Evolutionary conservation across 2,113 vertebrate genomes (phyloP).

Genomic region (Crypturellus undulatus): DNA sequence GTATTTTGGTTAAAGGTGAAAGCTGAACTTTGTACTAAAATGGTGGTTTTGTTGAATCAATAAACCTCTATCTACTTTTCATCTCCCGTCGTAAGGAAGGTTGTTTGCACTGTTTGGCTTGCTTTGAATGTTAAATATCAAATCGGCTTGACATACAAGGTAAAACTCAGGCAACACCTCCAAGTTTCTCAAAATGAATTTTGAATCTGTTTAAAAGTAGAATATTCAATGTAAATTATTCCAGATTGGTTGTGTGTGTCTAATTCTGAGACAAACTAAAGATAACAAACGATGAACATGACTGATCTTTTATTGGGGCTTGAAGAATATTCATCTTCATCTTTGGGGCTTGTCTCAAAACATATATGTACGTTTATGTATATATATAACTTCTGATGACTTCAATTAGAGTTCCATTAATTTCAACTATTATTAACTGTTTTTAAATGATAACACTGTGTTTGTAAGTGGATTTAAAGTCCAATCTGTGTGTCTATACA

Average conservation of each 20-base stretch:
- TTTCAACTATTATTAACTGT: neutral
- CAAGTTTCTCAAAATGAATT: slow-evolving; percentile 7
- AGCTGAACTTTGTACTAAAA: slow-evolving; percentile 60
- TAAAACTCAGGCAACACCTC: neutral
- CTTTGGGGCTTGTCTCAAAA: neutral
- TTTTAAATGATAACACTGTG: neutral
- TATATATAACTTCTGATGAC: neutral
- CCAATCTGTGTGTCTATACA: neutral
- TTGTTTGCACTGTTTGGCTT: slow-evolving; percentile 58
- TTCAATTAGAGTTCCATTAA: neutral
- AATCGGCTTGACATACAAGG: slow-evolving; percentile 16
- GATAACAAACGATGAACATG: neutral
- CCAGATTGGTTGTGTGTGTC: neutral
- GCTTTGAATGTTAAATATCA: slow-evolving; percentile 66
- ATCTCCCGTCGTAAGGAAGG: slow-evolving; percentile 5
- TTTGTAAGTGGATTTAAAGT: neutral
- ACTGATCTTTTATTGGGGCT: neutral
- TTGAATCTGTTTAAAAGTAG: neutral
- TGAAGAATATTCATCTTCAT: no score
- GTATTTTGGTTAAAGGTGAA: slow-evolving; percentile 9
- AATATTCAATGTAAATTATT: neutral
- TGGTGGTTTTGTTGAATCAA: slow-evolving; percentile 43
- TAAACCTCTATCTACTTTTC: slow-evolving; percentile 52
- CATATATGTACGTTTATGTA: rapidly evolving
- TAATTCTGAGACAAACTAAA: neutral